A percentile compares a stretch with the other conserved stretches of the same genome.
phyloP scores from a whole-genome alignment of 2,113 vertebrate species.

The Crotalus viridis region DNA sequence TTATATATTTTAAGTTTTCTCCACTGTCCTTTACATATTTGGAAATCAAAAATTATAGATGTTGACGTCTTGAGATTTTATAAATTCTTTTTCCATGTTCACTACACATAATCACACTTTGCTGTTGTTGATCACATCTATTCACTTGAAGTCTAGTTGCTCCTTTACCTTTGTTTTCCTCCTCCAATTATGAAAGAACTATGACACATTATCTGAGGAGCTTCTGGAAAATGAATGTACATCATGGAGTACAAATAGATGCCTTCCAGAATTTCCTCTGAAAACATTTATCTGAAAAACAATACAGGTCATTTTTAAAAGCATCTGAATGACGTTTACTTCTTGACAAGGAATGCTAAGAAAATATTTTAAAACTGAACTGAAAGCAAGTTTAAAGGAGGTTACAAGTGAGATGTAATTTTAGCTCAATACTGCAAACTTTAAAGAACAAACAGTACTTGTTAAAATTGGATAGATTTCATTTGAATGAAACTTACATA shows the following conservation, averaged over 20 bases:
- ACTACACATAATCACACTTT: not conserved
- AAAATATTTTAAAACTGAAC: not conserved
- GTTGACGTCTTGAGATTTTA: not conserved
- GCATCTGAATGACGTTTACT: not conserved
- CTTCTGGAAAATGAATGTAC: not conserved
- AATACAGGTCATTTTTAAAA: not conserved
- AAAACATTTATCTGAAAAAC: conserved; percentile 1
- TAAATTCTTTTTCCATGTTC: not conserved
- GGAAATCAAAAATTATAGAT: not conserved
- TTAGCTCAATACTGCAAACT: not conserved
- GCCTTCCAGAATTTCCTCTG: not conserved
- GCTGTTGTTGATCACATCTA: not conserved
- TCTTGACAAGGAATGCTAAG: not conserved
- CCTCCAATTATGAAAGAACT: not conserved
- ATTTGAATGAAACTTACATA: not conserved
- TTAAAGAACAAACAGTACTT: not conserved
- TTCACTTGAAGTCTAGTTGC: not conserved
- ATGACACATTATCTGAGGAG: rapidly evolving
- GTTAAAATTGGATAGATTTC: not conserved
- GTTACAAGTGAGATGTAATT: not conserved
- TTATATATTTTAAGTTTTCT: not conserved
- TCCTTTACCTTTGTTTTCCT: not conserved
- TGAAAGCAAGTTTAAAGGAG: not conserved
- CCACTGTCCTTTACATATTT: not conserved
- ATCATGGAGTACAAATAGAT: conserved; percentile 9